Conservation (phyloP, 1,140 invertebrate genomes). For the Bombus confusus region DNA sequence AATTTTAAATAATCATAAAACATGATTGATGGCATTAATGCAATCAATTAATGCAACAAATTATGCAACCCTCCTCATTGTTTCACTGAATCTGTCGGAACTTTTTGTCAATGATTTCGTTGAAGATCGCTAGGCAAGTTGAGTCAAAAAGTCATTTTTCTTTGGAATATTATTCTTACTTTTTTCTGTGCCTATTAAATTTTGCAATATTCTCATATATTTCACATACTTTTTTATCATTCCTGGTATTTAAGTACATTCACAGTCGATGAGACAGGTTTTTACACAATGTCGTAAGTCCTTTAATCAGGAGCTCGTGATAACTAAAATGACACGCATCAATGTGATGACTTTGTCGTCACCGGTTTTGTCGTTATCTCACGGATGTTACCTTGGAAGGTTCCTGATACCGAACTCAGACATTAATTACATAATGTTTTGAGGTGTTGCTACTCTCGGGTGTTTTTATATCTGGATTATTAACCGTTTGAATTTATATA, state of each 20-base stretch:
- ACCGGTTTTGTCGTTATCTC: neutral
- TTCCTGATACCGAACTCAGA: constrained; percentile 2
- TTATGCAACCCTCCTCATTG: no score
- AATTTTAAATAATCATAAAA: no score
- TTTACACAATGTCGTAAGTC: neutral
- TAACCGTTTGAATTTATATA: neutral
- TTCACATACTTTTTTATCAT: neutral
- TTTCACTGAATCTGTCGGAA: no score
- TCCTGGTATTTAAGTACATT: neutral
- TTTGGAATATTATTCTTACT: neutral
- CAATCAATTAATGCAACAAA: no score
- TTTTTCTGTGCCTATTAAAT: neutral
- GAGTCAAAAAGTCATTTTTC: no score
- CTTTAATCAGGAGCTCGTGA: neutral
- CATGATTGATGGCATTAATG: no score
- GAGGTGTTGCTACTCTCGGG: neutral
- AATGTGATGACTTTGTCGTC: neutral
- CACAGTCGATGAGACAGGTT: neutral
- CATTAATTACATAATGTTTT: constrained; percentile 26
- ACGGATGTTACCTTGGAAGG: constrained; percentile 9
- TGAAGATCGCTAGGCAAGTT: no score
- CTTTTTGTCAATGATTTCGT: no score
- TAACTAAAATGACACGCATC: neutral
- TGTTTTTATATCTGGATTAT: neutral
- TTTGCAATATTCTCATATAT: neutral